Evolutionary conservation across 2,113 vertebrate genomes (phyloP).

Genomic region (Oryzias melastigma): DNA sequence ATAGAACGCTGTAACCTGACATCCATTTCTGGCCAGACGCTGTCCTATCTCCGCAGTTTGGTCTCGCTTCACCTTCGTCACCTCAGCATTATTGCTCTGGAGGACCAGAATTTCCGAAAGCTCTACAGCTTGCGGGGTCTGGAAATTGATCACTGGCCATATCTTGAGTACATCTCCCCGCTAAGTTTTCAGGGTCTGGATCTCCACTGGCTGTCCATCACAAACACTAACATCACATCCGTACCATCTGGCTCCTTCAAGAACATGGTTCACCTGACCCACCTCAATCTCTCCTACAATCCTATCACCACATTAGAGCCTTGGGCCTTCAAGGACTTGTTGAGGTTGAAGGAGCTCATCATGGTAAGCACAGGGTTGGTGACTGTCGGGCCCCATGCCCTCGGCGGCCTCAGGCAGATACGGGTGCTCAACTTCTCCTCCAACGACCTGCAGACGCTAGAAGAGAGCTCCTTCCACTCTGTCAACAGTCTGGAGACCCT

Average conservation of each 20-base stretch:
- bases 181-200: constrained; percentile 91
- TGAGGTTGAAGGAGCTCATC: constrained; percentile 94
- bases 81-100: constrained; percentile 85
- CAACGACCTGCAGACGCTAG: constrained; percentile 90
- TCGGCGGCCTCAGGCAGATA: constrained; percentile 91
- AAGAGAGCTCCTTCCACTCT: constrained; percentile 93
- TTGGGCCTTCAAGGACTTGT: constrained; percentile 90
- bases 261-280: constrained; percentile 87
- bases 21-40: constrained; percentile 87
- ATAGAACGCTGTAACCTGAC: constrained; percentile 95
- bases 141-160: constrained; percentile 92
- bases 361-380: constrained; percentile 87
- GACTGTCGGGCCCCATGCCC: constrained; percentile 86
- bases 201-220: constrained; percentile 92
- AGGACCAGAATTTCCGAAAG: constrained; percentile 92
- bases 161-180: constrained; percentile 88
- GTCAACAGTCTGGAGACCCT: constrained; percentile 95
- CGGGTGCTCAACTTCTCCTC: constrained; percentile 92
- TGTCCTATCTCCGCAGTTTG: constrained; percentile 90
- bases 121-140: constrained; percentile 85
- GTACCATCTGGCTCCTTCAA: constrained; percentile 89
- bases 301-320: constrained; percentile 89
- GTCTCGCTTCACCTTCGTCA: constrained; percentile 88
- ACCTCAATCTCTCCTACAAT: constrained; percentile 95
- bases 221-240: constrained; percentile 91